Evolutionary conservation across 2,888 invertebrate genomes (phyloP), one percentile per base, ranked within the genome.

Genomic region (Limnephilus auricula): DNA sequence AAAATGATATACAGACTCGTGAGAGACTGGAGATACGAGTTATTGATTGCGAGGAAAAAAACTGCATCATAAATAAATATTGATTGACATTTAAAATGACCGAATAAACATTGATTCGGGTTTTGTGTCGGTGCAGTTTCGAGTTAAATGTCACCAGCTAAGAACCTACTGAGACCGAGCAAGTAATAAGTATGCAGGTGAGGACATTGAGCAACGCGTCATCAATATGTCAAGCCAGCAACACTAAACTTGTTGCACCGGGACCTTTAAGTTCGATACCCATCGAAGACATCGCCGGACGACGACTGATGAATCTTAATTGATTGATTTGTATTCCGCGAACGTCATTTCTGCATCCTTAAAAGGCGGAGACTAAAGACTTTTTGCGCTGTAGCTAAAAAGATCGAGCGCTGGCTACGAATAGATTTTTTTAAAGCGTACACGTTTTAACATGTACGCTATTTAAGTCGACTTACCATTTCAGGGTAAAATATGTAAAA

Each of bases 31-130:
- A 65, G 65, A 65, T 65, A 25, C 65, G 65, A n/a, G 65, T 65
- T 65, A 65, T 65, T 65, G 82, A 34, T 32, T 34, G 25, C 31
- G 25, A 37, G 25, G 25, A 65, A 82, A 82, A 40, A 34, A 82
- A 82, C 32, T 31, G 31, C 80, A 31, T 10, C 34, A 37, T 82
- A 32, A 32, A 82, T 34, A 34, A 15, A 82, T 32, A 85, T 85
- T 85, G 85, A 85, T 85, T 85, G 85, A 85, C 85, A 45, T 85
- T 85, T 85, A 85, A 85, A 37, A 85, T 85, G n/a, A 85, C 30
- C 85, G 40, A 25, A 85, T 37, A 85, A 34, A 85, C 85, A 40
- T 30, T 37, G 34, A 85, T 85, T 84, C 34, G 84, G n/a, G 84
- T 84, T 84, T 84, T 84, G 34, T 84, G 40, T 25, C 40, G 37